Percentiles rank a stretch among this genome's conserved stretches.
phyloP scores from a whole-genome alignment of 2,797 vertebrate species.

The Spondyliosoma cantharus region DNA sequence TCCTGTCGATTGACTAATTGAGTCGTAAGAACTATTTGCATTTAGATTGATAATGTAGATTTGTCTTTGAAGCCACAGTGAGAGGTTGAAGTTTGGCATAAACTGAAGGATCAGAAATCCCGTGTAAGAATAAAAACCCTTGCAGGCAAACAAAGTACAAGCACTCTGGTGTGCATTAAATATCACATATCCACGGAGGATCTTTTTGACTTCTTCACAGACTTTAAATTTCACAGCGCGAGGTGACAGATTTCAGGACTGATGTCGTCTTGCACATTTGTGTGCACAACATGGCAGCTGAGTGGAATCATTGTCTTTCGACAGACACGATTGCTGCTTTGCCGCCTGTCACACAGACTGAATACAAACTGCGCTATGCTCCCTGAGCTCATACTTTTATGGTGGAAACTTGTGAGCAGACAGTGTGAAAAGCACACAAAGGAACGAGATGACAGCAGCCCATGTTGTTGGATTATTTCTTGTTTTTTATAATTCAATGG shows the following conservation, averaged over 20 bases:
- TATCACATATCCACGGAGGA: slow-evolving; percentile 18
- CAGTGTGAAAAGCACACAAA: slow-evolving; percentile 70
- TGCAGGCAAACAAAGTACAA: not conserved
- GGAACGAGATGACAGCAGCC: slow-evolving; percentile 49
- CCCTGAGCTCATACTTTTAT: slow-evolving; percentile 67
- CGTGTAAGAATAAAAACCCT: slow-evolving; percentile 2
- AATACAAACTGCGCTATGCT: slow-evolving; percentile 76
- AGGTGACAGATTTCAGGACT: slow-evolving; percentile 61
- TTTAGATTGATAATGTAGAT: not conserved
- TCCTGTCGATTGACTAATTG: too few species aligned
- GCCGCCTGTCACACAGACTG: slow-evolving; percentile 75
- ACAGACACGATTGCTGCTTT: slow-evolving; percentile 77
- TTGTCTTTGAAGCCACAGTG: slow-evolving; percentile 8
- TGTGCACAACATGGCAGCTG: slow-evolving; percentile 77
- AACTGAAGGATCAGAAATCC: not conserved
- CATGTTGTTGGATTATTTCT: slow-evolving; percentile 59
- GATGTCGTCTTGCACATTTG: slow-evolving; percentile 67
- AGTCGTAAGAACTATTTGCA: too few species aligned
- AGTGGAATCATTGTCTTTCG: slow-evolving; percentile 79
- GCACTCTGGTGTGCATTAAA: slow-evolving; percentile 23
- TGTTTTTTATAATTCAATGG: slow-evolving; percentile 68
- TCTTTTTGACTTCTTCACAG: slow-evolving; percentile 38
- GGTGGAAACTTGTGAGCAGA: slow-evolving; percentile 71
- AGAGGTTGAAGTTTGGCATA: slow-evolving; percentile 10
- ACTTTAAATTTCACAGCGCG: slow-evolving; percentile 53